Percentiles rank a stretch among this genome's conserved stretches.
Conservation (phyloP, 2,888 invertebrate species). For the Notodonta dromedarius region DNA sequence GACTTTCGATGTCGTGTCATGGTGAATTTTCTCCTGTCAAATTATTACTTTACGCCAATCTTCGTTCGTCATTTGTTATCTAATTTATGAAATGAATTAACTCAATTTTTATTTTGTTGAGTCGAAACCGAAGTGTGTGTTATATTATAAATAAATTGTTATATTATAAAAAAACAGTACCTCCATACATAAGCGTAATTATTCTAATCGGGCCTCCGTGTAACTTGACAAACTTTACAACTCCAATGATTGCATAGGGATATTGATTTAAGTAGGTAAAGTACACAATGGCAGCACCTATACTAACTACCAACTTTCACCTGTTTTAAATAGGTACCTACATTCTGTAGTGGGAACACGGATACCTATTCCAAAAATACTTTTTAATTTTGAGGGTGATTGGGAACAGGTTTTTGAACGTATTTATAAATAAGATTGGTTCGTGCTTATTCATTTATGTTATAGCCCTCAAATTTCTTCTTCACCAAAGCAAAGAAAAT, state of each 20-base stretch:
- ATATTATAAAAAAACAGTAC: not conserved
- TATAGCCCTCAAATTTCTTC: too few relatives aligned
- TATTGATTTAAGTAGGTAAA: constrained; percentile 21
- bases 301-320: not conserved
- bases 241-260: constrained; percentile 13
- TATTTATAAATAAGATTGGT: too few relatives aligned
- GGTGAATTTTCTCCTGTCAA: not conserved
- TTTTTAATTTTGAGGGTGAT: too few relatives aligned
- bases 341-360: not conserved
- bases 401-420: too few relatives aligned
- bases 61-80: not conserved
- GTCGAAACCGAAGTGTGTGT: too few relatives aligned
- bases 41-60: not conserved
- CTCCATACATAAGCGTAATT: constrained; percentile 8
- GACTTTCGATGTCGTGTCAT: not conserved
- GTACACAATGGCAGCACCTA: constrained; percentile 5
- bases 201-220: constrained; percentile 12
- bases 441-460: too few relatives aligned
- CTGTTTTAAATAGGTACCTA: not conserved
- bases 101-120: too few relatives aligned
- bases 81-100: not conserved
- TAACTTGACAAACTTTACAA: constrained; percentile 17
- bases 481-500: constrained; percentile 2
- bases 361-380: too few relatives aligned
- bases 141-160: too few relatives aligned